These are phyloP conservation scores for Tolypeutes matacus DNA, from an alignment of 2,797 vertebrate genomes.

Conservation along the genomic window DNA sequence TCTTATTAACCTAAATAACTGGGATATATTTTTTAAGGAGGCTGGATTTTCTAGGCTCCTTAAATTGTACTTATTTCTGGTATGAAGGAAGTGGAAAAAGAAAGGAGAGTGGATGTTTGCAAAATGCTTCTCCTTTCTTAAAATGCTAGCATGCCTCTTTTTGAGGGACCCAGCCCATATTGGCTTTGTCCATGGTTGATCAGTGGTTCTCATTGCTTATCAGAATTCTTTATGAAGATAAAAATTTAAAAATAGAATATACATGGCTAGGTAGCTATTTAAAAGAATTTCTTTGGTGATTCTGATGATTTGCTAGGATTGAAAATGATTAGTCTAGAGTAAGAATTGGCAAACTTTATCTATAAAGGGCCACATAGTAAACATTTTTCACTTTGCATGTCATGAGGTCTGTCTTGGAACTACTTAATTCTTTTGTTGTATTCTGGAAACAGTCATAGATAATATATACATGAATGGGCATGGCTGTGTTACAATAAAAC, in stretches of 20 bases:
- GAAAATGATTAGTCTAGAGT: not conserved
- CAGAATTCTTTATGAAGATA: no score
- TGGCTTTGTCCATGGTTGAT: not conserved
- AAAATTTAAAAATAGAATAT: no score
- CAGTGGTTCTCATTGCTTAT: not conserved
- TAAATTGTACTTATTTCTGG: not conserved
- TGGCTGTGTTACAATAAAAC: not conserved
- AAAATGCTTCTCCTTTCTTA: not conserved
- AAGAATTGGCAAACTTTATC: not conserved
- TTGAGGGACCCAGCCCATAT: no score
- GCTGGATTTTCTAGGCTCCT: not conserved
- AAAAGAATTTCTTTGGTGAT: not conserved
- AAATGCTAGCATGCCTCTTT: not conserved
- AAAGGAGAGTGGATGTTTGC: not conserved
- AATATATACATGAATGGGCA: not conserved
- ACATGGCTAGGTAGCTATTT: not conserved
- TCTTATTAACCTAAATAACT: not conserved
- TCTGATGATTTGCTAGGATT: not conserved
- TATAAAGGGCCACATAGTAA: not conserved
- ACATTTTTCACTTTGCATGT: not conserved
- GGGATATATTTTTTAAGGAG: not conserved
- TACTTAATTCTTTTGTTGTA: not conserved
- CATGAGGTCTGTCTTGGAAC: not conserved
- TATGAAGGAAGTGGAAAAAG: not conserved
- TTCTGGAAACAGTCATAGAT: not conserved